Conservation (phyloP, 2,888 invertebrate genomes). For the Tineola bisselliella region DNA sequence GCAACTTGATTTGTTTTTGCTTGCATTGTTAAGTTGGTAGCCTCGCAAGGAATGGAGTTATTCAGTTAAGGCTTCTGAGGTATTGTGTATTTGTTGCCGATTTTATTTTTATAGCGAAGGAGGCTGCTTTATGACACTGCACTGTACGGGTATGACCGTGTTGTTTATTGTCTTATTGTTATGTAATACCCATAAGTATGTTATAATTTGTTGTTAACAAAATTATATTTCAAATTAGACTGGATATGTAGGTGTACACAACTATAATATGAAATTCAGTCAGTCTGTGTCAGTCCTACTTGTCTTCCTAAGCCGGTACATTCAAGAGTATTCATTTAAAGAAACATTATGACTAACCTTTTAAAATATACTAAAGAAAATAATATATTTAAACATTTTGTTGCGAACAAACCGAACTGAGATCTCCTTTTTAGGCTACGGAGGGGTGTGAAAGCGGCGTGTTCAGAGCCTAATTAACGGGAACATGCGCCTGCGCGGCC, state of each 20-base stretch:
- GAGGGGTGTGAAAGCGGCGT: conserved; percentile 38
- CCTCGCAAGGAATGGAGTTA: conserved; percentile 58
- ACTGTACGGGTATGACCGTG: not conserved
- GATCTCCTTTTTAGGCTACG: conserved; percentile 49
- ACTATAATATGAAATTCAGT: no score
- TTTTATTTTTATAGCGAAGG: conserved; percentile 6
- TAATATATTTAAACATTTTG: not conserved
- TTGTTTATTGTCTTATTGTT: not conserved
- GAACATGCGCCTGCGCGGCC: conserved; percentile 54
- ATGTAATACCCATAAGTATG: not conserved
- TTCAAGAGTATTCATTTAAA: no score
- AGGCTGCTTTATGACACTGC: conserved; percentile 1
- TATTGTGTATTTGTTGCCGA: conserved; percentile 54
- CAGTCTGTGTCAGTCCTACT: no score
- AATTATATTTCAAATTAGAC: no score
- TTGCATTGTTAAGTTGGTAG: conserved; percentile 25
- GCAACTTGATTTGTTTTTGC: conserved; percentile 52
- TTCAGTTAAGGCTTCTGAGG: conserved; percentile 50
- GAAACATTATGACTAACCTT: no score
- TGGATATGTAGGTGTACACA: no score
- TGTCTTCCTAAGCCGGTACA: no score
- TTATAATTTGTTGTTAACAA: no score
- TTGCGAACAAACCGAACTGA: conserved; percentile 13
- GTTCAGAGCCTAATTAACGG: conserved; percentile 56
- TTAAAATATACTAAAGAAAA: not conserved